phyloP scores from a whole-genome alignment of 1,140 invertebrate species.

The Bombus huntii region DNA sequence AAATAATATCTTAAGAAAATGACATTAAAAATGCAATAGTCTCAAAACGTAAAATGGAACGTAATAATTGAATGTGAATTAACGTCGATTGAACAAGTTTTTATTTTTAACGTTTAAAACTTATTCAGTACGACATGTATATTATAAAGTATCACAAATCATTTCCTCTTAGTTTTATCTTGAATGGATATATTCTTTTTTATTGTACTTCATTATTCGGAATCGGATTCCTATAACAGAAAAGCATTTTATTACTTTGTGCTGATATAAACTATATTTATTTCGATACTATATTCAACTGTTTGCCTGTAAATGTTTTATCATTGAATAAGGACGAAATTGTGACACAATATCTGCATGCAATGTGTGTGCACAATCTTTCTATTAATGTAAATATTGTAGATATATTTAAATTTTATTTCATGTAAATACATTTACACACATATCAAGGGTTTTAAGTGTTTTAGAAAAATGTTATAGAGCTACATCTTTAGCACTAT shows the following conservation, averaged over 20 bases:
- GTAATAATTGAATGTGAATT: neutral
- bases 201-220: slow-evolving; percentile 66
- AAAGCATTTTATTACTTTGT: slow-evolving; percentile 10
- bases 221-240: slow-evolving; percentile 78
- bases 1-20: slow-evolving; percentile 32
- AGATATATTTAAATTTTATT: neutral
- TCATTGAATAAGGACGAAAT: too few relatives aligned
- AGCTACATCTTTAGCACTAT: neutral
- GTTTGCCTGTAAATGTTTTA: neutral
- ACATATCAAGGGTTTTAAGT: neutral
- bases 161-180: slow-evolving; percentile 18
- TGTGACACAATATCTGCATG: too few relatives aligned
- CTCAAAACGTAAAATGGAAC: slow-evolving; percentile 28
- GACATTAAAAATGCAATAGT: neutral
- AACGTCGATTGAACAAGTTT: slow-evolving; percentile 35
- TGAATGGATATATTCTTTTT: slow-evolving; percentile 19
- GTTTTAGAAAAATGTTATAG: neutral
- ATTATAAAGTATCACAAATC: slow-evolving; percentile 63
- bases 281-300: neutral
- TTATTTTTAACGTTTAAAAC: slow-evolving; percentile 32
- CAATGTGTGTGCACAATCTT: too few relatives aligned
- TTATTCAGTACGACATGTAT: slow-evolving; percentile 22
- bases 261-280: neutral
- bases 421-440: neutral
- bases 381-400: too few relatives aligned